Conservation (phyloP, 2,113 vertebrate species). For the Sula dactylatra region DNA sequence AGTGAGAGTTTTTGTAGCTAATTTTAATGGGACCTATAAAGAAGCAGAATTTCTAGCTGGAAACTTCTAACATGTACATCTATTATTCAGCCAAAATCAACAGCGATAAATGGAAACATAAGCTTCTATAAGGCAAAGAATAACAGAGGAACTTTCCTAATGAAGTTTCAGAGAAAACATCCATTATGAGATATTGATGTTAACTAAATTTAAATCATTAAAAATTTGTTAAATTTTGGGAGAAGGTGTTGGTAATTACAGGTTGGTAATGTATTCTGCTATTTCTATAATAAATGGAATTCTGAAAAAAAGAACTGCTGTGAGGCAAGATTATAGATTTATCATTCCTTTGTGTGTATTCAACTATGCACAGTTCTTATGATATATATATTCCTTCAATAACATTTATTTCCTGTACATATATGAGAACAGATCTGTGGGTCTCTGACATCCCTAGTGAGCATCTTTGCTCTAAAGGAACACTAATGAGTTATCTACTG, state of each 20-base stretch:
- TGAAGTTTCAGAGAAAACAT: neutral
- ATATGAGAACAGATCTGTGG: neutral
- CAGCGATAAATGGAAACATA: neutral
- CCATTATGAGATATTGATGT: neutral
- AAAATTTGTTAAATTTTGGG: neutral
- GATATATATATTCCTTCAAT: neutral
- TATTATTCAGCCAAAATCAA: neutral
- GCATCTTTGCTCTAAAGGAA: conserved; percentile 12
- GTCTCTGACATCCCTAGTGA: conserved; percentile 1
- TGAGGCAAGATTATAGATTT: neutral
- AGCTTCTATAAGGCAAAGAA: neutral
- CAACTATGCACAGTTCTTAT: neutral
- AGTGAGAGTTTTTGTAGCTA: neutral
- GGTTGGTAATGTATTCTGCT: neutral
- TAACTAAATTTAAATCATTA: neutral
- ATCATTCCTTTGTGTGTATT: neutral
- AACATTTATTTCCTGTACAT: conserved; percentile 1
- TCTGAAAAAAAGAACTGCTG: neutral
- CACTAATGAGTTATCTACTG: conserved; percentile 14
- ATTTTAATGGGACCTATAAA: neutral
- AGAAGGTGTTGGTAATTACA: neutral
- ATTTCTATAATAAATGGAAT: neutral
- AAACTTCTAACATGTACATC: neutral
- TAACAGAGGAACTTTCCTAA: neutral
- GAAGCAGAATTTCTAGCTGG: neutral